A percentile compares a stretch with the other conserved stretches of the same genome.
phyloP scores from a whole-genome alignment of 1,140 invertebrate genomes.

The Trichoplusia ni region DNA sequence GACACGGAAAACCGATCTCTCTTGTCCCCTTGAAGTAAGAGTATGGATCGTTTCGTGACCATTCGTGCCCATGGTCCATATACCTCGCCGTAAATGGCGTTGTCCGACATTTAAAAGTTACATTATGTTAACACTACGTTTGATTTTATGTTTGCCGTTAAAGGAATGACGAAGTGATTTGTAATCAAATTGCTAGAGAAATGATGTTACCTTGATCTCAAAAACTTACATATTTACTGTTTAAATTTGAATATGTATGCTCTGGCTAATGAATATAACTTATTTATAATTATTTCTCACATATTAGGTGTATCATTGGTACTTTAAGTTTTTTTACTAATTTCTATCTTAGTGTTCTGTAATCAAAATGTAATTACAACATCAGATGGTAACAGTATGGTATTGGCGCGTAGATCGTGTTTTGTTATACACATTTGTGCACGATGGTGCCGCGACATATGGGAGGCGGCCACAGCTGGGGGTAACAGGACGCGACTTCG shows the following conservation, averaged over 20 bases:
- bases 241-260: too few relatives aligned
- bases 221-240: too few relatives aligned
- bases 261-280: too few relatives aligned
- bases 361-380: not conserved
- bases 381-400: not conserved
- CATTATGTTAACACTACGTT: not conserved
- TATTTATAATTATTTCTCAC: too few relatives aligned
- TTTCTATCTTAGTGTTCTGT: too few relatives aligned
- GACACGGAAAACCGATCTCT: slow-evolving; percentile 29
- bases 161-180: not conserved
- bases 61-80: slow-evolving; percentile 13
- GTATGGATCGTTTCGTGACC: not conserved
- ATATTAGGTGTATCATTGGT: too few relatives aligned
- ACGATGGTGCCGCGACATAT: slow-evolving; percentile 9
- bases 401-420: not conserved
- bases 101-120: not conserved
- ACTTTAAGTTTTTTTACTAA: too few relatives aligned
- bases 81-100: not conserved
- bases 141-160: slow-evolving; percentile 12
- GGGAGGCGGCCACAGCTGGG: slow-evolving; percentile 23
- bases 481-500: slow-evolving; percentile 20
- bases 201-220: too few relatives aligned
- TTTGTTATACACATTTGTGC: not conserved
- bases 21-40: slow-evolving; percentile 1
- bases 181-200: too few relatives aligned